Percentiles rank a stretch among this genome's conserved stretches.
Conservation (phyloP, 2,797 vertebrate genomes). For the Eulemur albifrons region DNA sequence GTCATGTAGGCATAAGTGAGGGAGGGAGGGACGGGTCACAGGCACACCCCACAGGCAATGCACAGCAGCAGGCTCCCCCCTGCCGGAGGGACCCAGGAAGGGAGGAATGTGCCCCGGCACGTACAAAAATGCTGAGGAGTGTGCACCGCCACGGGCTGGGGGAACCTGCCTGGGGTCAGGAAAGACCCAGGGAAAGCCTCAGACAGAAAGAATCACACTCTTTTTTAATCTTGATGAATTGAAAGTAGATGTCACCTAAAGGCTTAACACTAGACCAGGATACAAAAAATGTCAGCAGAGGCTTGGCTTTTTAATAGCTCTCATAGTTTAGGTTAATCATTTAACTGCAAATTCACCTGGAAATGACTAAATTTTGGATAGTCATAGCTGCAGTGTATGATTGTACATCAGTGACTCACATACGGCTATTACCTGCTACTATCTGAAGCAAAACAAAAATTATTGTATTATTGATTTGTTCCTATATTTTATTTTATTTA, state of each 20-base stretch:
- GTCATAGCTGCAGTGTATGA: background rate
- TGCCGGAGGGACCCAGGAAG: background rate
- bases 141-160: background rate
- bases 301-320: background rate
- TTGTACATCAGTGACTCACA: constrained; percentile 50
- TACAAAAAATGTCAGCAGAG: background rate
- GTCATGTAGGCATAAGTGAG: background rate
- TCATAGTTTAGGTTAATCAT: constrained; percentile 57
- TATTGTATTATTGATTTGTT: background rate
- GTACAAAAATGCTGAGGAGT: background rate
- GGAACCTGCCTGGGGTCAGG: background rate
- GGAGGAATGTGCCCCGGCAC: background rate
- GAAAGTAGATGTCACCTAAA: background rate
- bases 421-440: background rate
- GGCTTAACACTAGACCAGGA: background rate
- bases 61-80: background rate
- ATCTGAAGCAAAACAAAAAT: constrained; percentile 39
- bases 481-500: background rate
- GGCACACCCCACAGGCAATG: background rate
- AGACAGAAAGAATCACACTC: background rate
- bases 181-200: background rate
- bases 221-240: background rate
- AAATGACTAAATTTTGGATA: constrained; percentile 56
- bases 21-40: background rate
- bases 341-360: constrained; percentile 52